These are phyloP conservation scores for Thaumetopoea pityocampa DNA, from an alignment of 1,140 invertebrate species.

Conservation along the genomic window DNA sequence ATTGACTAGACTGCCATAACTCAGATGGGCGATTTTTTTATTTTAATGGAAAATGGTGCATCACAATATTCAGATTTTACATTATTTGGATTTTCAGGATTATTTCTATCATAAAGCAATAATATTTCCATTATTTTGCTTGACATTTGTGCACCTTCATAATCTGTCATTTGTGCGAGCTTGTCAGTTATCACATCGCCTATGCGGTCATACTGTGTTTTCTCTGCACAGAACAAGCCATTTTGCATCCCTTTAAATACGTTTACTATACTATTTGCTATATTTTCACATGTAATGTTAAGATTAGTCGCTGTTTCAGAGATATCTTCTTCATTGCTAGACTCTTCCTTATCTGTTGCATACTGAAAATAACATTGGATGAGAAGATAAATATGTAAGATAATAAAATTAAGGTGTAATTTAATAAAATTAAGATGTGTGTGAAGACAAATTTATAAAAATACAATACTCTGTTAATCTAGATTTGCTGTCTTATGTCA, in stretches of 20 bases:
- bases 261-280: slow-evolving; percentile 43
- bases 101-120: slow-evolving; percentile 48
- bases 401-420: too few relatives aligned
- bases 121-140: slow-evolving; percentile 55
- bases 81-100: slow-evolving; percentile 58
- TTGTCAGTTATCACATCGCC: slow-evolving; percentile 41
- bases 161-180: slow-evolving; percentile 47
- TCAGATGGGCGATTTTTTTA: too few relatives aligned
- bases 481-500: too few relatives aligned
- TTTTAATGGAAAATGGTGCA: too few relatives aligned
- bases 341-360: slow-evolving; percentile 18
- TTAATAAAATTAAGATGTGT: too few relatives aligned
- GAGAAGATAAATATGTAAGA: too few relatives aligned
- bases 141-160: slow-evolving; percentile 42
- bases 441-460: too few relatives aligned
- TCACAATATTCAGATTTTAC: slow-evolving; percentile 37
- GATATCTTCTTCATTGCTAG: slow-evolving; percentile 21
- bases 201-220: slow-evolving; percentile 40
- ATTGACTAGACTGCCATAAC: too few relatives aligned
- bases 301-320: slow-evolving; percentile 13
- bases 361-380: slow-evolving; percentile 29
- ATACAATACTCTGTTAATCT: too few relatives aligned
- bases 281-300: slow-evolving; percentile 31
- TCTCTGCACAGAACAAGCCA: slow-evolving; percentile 47
- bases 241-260: slow-evolving; percentile 51